Evolutionary conservation across 37 sponge, comb jelly and placozoan genomes (phyloP), one percentile per base, ranked within the genome.

Genomic region (Aplysina aerophoba): DNA sequence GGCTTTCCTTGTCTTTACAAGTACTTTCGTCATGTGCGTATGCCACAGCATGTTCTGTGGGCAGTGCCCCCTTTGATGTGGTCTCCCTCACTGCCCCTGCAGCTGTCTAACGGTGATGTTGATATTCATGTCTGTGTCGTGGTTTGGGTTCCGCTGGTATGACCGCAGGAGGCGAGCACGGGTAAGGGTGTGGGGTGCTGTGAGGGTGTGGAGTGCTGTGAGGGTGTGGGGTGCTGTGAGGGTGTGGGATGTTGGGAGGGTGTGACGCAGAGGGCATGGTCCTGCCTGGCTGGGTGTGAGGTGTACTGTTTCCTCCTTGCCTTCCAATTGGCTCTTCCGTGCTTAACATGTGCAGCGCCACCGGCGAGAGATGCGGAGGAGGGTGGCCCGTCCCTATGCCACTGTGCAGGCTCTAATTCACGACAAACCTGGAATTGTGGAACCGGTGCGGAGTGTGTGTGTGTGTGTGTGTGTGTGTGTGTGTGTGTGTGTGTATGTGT

Each of bases 361-460:
- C 56, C 88, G 88, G 56, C 62, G 79, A 30, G 94, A 94, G 37
- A 81, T 94, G 34, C 82, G 78, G 59, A 39, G 91, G 28, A 85
- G 94, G 90, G 91, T 94, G 17, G 79, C 84, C 50, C 73, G 94
- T 41, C 94, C 94, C 0, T 94, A 88, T 88, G 83, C 94, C 37
- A 82, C 80, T 4, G 81, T 94, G 28, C 88, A 85, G 57, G 69
- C 83, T 14, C n/a, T 80, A 8, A 44, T 94, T 15, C 69, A 86
- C 11, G 85, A 72, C 15, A 81, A 44, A 17, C 57, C 31, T 6
- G 55, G 54, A 2, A 40, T 75, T 40, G 78, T 41, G 4, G 24
- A 75, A 14, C 78, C 31, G 44, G 78, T 75, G 4, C 6, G 50
- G 50, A 6, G 53, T 40, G 50, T 37, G 54, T 5, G 71, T 69